These are phyloP conservation scores for Conus betulinus DNA, from an alignment of 1,140 invertebrate species.

Conservation along the genomic window DNA sequence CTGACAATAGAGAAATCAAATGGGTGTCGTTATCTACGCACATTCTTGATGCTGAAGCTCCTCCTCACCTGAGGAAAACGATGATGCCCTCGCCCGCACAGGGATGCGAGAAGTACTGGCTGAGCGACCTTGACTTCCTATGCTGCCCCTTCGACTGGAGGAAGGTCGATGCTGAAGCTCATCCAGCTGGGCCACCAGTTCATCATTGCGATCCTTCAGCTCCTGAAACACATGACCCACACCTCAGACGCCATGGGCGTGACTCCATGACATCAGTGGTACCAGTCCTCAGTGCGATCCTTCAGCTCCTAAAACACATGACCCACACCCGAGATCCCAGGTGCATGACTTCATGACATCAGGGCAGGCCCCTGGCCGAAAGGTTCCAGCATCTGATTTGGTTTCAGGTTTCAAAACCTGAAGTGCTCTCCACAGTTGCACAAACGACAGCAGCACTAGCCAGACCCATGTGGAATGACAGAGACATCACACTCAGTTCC, in stretches of 20 bases:
- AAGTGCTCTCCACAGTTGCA: too few relatives aligned
- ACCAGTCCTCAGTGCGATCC: neutral
- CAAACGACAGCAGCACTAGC: too few relatives aligned
- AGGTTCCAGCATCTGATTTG: too few relatives aligned
- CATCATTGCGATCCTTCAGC: conserved; percentile 89
- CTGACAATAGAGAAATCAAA: neutral
- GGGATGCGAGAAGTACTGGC: conserved; percentile 10
- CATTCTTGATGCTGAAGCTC: neutral
- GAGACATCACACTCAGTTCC: too few relatives aligned
- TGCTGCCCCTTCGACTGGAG: conserved; percentile 12
- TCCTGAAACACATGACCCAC: conserved; percentile 43
- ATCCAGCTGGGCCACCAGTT: conserved; percentile 87
- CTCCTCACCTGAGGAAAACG: conserved; percentile 19
- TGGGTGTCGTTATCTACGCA: neutral
- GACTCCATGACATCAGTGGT: too few relatives aligned
- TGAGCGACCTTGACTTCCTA: neutral
- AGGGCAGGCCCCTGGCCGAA: too few relatives aligned
- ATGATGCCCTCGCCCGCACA: neutral
- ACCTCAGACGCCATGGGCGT: too few relatives aligned
- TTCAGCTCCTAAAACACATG: neutral
- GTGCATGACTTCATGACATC: too few relatives aligned
- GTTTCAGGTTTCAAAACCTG: too few relatives aligned
- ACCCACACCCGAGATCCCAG: too few relatives aligned
- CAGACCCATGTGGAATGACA: too few relatives aligned
- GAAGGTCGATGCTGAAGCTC: conserved; percentile 71